Base-by-base conservation (phyloP, 2,113 vertebrate genomes). In the Beaufortia kweichowensis region DNA sequence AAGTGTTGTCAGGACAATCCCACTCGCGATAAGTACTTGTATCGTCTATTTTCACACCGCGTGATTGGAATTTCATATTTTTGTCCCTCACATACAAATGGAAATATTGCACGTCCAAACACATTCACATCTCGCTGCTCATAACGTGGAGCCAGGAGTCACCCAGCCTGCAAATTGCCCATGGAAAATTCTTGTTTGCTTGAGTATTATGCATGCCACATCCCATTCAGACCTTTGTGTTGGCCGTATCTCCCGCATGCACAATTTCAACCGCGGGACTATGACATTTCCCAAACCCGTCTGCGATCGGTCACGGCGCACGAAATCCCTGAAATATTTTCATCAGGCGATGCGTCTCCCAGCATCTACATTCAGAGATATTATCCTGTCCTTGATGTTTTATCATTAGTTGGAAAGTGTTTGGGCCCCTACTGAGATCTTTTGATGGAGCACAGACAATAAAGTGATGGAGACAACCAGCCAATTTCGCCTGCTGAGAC, bases 381-480 rank as follows among this genome's bases (percentile, higher is more conserved):
- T 90, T 89, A 90, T 86, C 79, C 86, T 79, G 84, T 84, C 86
- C 89, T 91, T 92, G 89, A 92, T 92, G 90, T 90, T 91, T 91
- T 93, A 90, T 90, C 90, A 93, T 93, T 92, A 92, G 90, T 85
- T 85, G 84, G 88, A 87, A 88, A 91, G 87, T 90, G 89, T 89
- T 89, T 84, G 89, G 87, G 87, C 90, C 85, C 92, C 90, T 83
- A 90, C 90, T 88, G 92, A 83, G 89, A 87, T 82, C 89, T 87
- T 91, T 89, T 92, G 92, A 92, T 93, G 91, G 88, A 91, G 88
- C 89, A 83, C 84, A 87, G 89, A 89, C 89, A 92, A 90, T 91
- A 91, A 91, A 90, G 87, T 83, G 85, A 84, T 75, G 80, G 86
- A 92, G 87, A 88, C 88, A 88, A 90, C 86, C 84, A 92, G 89